Evolutionary conservation across 2,797 vertebrate species (phyloP).

Genomic region (Tenualosa ilisha): DNA sequence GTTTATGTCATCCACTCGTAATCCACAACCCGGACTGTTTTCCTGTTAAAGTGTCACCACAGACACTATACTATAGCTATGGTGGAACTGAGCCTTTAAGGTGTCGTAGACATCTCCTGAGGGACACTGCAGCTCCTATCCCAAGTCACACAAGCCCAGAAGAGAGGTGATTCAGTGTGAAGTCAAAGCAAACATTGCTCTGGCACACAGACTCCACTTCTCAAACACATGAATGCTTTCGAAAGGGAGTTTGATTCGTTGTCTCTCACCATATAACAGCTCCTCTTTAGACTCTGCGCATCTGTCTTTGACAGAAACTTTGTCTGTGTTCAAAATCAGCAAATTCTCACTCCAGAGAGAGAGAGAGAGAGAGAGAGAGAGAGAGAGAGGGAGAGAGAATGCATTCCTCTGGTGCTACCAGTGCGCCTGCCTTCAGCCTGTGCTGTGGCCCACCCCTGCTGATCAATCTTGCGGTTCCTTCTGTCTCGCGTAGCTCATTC

Average conservation of each 20-base stretch:
- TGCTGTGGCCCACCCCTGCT: background rate
- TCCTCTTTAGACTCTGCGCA: background rate
- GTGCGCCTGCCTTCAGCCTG: background rate
- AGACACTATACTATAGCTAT: no score
- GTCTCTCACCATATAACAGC: background rate
- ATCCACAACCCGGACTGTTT: no score
- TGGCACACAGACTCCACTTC: background rate
- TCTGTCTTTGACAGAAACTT: background rate
- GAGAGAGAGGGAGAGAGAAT: background rate
- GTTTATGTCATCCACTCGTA: no score
- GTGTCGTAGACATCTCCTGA: background rate
- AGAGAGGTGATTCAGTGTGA: background rate
- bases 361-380: background rate
- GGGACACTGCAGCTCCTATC: no score
- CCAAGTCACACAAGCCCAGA: background rate
- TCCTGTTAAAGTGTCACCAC: background rate
- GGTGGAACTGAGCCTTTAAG: background rate
- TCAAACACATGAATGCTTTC: background rate
- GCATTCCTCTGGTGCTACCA: background rate
- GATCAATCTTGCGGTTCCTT: slow-evolving; percentile 13
- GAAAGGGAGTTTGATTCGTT: background rate
- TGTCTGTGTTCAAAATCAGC: background rate
- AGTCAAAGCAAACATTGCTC: background rate
- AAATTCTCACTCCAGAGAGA: background rate
- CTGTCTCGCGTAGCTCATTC: background rate